A percentile compares a stretch with the other conserved stretches of the same genome.
These are phyloP conservation scores for Anguilla marmorata DNA, from an alignment of 2,797 vertebrate species.

Conservation along the genomic window DNA sequence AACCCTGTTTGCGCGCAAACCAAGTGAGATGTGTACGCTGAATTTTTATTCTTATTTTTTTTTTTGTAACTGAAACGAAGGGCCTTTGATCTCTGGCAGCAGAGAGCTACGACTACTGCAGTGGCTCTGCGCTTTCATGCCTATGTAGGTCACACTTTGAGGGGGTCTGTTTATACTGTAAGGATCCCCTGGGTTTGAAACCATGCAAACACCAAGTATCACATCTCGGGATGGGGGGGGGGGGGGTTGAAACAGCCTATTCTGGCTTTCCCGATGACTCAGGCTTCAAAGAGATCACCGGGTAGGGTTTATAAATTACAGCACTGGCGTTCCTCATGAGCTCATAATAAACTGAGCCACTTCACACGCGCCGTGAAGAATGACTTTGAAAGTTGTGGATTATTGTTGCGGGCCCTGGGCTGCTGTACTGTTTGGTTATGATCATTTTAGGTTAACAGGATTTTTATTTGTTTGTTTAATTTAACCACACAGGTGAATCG, in stretches of 20 bases:
- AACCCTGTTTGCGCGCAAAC: neutral
- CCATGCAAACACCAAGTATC: neutral
- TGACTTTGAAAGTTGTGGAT: neutral
- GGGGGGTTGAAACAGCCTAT: neutral
- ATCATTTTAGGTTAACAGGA: neutral
- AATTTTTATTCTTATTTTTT: neutral
- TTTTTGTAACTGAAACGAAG: neutral
- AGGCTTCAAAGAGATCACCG: slow-evolving; percentile 3
- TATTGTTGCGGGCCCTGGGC: neutral
- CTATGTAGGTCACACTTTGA: neutral
- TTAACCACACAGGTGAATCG: too few species aligned
- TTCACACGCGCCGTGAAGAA: neutral
- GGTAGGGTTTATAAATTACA: neutral
- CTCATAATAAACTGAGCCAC: neutral
- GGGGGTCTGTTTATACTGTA: neutral
- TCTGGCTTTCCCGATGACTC: neutral
- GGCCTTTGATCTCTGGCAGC: slow-evolving; percentile 6
- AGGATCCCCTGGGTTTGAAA: neutral
- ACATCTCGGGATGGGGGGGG: neutral
- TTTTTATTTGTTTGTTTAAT: neutral
- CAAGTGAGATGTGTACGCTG: neutral
- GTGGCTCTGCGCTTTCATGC: neutral
- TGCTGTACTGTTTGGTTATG: neutral
- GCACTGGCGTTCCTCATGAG: neutral
- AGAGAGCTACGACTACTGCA: neutral